Percentiles rank a stretch among this genome's conserved stretches.
These are phyloP conservation scores for Lerista edwardsae DNA, from an alignment of 2,797 vertebrate genomes.

Conservation along the genomic window DNA sequence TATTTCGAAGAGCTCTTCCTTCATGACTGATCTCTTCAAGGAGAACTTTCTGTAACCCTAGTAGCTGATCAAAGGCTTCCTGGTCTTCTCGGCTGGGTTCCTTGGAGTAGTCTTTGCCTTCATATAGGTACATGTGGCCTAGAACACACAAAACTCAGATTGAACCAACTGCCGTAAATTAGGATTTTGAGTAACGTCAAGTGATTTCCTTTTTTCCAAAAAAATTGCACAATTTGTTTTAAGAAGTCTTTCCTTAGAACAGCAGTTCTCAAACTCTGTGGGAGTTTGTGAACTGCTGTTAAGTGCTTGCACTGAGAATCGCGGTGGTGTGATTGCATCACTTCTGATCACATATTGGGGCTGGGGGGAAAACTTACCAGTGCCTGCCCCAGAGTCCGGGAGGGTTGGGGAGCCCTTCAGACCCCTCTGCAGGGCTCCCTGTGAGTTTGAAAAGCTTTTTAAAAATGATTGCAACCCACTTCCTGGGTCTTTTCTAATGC, in stretches of 20 bases:
- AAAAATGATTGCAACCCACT: too few relatives aligned
- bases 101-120: slow-evolving; percentile 95
- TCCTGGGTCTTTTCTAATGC: too few relatives aligned
- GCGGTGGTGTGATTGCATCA: too few relatives aligned
- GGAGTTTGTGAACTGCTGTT: too few relatives aligned
- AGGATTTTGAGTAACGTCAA: not conserved
- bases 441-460: too few relatives aligned
- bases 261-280: too few relatives aligned
- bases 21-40: slow-evolving; percentile 72
- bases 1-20: slow-evolving; percentile 83
- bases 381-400: too few relatives aligned
- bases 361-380: too few relatives aligned
- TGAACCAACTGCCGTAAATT: slow-evolving; percentile 1
- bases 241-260: not conserved
- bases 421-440: too few relatives aligned
- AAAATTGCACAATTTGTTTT: not conserved
- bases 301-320: too few relatives aligned
- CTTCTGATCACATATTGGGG: too few relatives aligned
- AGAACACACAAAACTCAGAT: slow-evolving; percentile 59
- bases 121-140: slow-evolving; percentile 93
- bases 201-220: not conserved
- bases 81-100: slow-evolving; percentile 86
- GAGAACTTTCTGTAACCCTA: slow-evolving; percentile 81
- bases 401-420: too few relatives aligned
- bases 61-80: slow-evolving; percentile 80